A percentile compares a stretch with the other conserved stretches of the same genome.
These are phyloP conservation scores for Drosophila tropicalis DNA, from an alignment of 1,140 invertebrate species.

Conservation along the genomic window DNA sequence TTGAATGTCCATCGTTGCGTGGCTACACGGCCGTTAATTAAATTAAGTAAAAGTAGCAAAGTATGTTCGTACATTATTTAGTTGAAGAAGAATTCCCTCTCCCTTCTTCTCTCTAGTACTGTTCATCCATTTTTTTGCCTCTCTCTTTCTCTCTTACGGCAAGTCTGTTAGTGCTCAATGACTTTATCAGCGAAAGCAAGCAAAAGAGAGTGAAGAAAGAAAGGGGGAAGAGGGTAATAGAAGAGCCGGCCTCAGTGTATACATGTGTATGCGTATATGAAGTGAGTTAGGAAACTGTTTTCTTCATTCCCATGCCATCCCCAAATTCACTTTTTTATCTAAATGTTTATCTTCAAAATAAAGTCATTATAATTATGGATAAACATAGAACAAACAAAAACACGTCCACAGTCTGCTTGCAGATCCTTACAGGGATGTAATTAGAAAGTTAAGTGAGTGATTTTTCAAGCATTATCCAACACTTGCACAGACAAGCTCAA, in stretches of 20 bases:
- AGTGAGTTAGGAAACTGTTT: background rate
- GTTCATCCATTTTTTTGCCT: conserved; percentile 1
- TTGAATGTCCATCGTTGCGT: conserved; percentile 37
- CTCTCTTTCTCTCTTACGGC: background rate
- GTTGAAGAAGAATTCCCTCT: conserved; percentile 25
- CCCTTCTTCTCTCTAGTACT: background rate
- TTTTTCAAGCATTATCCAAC: no score
- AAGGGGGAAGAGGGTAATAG: background rate
- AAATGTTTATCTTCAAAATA: conserved; percentile 18
- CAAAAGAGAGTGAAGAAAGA: background rate
- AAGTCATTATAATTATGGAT: conserved; percentile 43
- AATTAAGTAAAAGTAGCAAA: conserved; percentile 81
- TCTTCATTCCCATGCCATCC: background rate
- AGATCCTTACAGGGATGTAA: background rate
- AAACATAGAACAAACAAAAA: conserved; percentile 1
- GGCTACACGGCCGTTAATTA: conserved; percentile 73
- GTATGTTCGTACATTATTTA: conserved; percentile 73
- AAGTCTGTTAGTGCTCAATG: conserved; percentile 22
- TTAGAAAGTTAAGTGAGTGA: no score
- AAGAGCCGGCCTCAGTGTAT: no score
- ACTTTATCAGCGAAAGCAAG: conserved; percentile 44
- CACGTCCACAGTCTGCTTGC: background rate
- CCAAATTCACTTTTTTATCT: background rate
- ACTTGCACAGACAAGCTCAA: no score
- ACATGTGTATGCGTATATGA: background rate